These are phyloP conservation scores for Caenorhabditis zanzibari DNA, from an alignment of 2,888 invertebrate species.

Conservation along the genomic window DNA sequence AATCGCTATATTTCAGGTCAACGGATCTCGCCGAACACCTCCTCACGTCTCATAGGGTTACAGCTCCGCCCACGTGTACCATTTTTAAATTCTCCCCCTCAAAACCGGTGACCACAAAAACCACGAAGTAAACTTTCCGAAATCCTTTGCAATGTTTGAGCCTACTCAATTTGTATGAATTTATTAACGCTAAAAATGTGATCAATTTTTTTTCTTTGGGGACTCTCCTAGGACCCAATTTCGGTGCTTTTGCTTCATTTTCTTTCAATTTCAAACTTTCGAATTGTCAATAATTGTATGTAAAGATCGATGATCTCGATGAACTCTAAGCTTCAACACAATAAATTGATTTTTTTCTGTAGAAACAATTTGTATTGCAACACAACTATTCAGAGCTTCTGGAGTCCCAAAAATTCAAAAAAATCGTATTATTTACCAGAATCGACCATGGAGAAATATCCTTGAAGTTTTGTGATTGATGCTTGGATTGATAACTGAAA, in stretches of 20 bases:
- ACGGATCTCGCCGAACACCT: conserved; percentile 47
- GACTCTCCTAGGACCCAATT: neutral
- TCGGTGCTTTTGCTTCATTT: too few species aligned
- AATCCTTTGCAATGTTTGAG: neutral
- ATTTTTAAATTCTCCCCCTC: neutral
- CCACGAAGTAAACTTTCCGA: neutral
- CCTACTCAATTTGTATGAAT: conserved; percentile 7
- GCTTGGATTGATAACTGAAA: too few species aligned
- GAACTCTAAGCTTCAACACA: too few species aligned
- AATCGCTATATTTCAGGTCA: conserved; percentile 41
- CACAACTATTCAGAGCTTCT: too few species aligned
- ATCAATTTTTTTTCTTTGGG: neutral
- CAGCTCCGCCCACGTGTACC: neutral
- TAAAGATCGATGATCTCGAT: neutral
- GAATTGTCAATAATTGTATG: neutral
- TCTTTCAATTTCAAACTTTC: conserved; percentile 1
- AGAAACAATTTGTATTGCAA: too few species aligned
- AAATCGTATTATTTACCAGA: too few species aligned
- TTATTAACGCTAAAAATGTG: neutral
- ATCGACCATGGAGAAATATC: too few species aligned
- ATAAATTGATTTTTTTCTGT: too few species aligned
- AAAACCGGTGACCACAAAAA: neutral
- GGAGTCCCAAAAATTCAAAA: too few species aligned
- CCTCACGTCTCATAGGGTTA: conserved; percentile 30
- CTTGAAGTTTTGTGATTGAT: too few species aligned